phyloP scores from a whole-genome alignment of 2,113 vertebrate genomes.

The Psittacula cyanocephala region DNA sequence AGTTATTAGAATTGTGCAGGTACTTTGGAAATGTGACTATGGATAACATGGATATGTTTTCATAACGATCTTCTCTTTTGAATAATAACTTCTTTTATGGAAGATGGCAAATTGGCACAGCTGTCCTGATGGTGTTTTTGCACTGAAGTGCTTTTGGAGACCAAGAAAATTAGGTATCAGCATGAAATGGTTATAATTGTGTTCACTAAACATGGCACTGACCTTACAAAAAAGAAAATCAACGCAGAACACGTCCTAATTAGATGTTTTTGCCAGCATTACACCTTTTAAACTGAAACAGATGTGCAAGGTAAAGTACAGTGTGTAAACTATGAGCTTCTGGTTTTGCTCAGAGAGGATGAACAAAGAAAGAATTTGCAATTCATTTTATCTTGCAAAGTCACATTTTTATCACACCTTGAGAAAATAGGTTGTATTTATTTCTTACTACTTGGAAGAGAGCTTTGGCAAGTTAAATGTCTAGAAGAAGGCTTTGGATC shows the following conservation, averaged over 20 bases:
- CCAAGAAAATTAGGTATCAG: neutral
- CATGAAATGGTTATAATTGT: neutral
- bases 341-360: neutral
- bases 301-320: neutral
- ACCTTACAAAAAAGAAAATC: conserved; percentile 21
- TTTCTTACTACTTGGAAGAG: neutral
- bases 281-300: neutral
- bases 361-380: neutral
- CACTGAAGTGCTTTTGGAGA: neutral
- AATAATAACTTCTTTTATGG: neutral
- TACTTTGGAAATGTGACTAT: neutral
- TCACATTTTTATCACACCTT: neutral
- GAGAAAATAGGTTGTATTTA: neutral
- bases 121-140: neutral
- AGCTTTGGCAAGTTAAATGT: neutral
- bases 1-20: neutral
- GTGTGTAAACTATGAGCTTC: neutral
- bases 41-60: neutral
- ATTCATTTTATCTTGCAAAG: neutral
- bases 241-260: neutral
- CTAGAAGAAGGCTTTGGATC: neutral
- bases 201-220: neutral
- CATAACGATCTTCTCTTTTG: neutral
- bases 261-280: neutral
- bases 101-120: neutral